These are phyloP conservation scores for Geodia barretti DNA, from an alignment of 37 sponge, comb jelly and placozoan species.

Conservation along the genomic window DNA sequence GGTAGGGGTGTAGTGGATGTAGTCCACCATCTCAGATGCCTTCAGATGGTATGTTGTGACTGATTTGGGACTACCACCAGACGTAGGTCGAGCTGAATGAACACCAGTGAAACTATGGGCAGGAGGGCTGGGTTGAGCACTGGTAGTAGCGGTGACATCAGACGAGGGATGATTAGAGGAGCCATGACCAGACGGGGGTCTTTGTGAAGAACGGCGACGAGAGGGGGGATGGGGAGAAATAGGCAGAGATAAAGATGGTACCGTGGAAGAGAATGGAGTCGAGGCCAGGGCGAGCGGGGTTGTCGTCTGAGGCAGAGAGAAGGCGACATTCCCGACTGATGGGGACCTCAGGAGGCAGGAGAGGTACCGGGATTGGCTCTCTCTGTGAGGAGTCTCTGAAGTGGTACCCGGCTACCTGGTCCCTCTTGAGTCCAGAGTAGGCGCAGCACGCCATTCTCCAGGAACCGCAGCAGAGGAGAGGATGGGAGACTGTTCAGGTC, in stretches of 20 bases:
- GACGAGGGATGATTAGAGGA: too few species aligned
- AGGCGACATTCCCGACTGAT: conserved; percentile 67
- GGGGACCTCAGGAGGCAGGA: conserved; percentile 43
- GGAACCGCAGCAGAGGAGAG: conserved; percentile 74
- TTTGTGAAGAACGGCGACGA: too few species aligned
- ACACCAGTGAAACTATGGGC: too few species aligned
- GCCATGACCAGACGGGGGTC: too few species aligned
- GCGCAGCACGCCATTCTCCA: conserved; percentile 63
- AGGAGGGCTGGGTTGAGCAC: too few species aligned
- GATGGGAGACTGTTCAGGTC: conserved; percentile 87
- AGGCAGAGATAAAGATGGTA: conserved; percentile 57
- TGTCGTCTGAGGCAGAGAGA: background rate
- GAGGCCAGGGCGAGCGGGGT: background rate
- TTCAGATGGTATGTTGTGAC: conserved; percentile 70
- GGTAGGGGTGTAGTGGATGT: conserved; percentile 63
- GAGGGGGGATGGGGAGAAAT: conserved; percentile 55
- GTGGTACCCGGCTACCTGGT: conserved; percentile 76
- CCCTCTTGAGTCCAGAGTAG: conserved; percentile 62
- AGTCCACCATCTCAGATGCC: conserved; percentile 80
- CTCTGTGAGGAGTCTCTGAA: background rate
- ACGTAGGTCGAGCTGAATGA: conserved; percentile 3
- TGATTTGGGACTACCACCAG: background rate
- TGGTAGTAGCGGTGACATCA: too few species aligned
- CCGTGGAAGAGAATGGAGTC: conserved; percentile 58
- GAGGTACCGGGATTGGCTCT: conserved; percentile 62